A percentile compares a stretch with the other conserved stretches of the same genome.
phyloP scores from a whole-genome alignment of 2,797 vertebrate genomes.

The Gouania willdenowi region DNA sequence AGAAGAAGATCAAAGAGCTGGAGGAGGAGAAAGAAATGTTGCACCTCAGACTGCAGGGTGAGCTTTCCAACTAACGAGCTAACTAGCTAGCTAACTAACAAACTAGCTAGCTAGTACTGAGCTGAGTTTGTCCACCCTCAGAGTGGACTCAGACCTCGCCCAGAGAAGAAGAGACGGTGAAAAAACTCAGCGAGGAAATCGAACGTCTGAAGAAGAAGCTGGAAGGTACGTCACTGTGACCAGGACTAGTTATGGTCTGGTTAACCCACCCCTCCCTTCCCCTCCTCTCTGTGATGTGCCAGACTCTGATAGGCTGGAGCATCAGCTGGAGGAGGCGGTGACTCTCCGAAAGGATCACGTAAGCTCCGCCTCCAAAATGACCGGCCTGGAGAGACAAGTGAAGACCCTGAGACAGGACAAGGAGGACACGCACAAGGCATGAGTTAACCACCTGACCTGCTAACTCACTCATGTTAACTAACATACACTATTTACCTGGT shows the following conservation, averaged over 20 bases:
- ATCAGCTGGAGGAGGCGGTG: conserved; percentile 87
- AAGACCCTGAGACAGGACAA: conserved; percentile 85
- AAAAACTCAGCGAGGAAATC: conserved; percentile 93
- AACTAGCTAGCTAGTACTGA: too few species aligned
- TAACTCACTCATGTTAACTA: too few species aligned
- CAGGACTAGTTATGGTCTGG: too few species aligned
- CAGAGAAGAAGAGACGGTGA: conserved; percentile 90
- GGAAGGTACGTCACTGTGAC: conserved; percentile 70
- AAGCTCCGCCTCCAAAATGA: conserved; percentile 83
- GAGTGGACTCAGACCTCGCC: conserved; percentile 88
- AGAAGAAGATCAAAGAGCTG: conserved; percentile 85
- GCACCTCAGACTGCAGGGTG: conserved; percentile 89
- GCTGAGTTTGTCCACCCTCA: too few species aligned
- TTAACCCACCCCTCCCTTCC: too few species aligned
- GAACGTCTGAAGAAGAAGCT: conserved; percentile 91
- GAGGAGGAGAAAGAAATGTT: conserved; percentile 95
- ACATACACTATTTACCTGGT: too few species aligned
- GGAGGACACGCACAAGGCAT: conserved; percentile 94
- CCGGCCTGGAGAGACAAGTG: conserved; percentile 87
- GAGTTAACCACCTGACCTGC: too few species aligned
- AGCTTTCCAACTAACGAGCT: too few species aligned
- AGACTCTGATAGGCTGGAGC: conserved; percentile 89
- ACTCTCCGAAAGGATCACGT: conserved; percentile 86
- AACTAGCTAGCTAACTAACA: too few species aligned
- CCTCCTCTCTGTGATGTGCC: conserved; percentile 1